Conservation (phyloP, 2,797 vertebrate species). For the Sarcoramphus papa region DNA sequence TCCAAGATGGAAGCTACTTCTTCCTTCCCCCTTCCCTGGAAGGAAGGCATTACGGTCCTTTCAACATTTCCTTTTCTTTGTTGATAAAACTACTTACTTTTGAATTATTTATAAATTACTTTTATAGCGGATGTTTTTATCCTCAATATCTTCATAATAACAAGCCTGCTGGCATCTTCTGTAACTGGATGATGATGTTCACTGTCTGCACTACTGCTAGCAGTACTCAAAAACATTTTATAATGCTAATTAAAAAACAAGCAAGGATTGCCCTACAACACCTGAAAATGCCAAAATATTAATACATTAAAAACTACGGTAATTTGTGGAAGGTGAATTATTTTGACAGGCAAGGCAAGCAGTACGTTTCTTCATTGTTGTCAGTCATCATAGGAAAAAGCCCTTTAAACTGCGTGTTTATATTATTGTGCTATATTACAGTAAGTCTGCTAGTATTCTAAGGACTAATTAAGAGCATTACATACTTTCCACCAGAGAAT, state of each 20-base stretch:
- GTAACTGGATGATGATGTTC: background rate
- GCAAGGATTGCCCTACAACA: background rate
- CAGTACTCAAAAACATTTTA: background rate
- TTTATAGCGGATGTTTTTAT: background rate
- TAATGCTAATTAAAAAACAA: background rate
- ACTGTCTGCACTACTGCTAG: background rate
- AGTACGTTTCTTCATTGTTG: background rate
- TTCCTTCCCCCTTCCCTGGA: background rate
- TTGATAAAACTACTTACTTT: background rate
- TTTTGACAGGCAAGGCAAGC: background rate
- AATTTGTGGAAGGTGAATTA: background rate
- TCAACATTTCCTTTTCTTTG: background rate
- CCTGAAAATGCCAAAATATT: background rate
- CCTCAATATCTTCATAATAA: background rate
- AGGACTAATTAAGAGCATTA: background rate
- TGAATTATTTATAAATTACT: background rate
- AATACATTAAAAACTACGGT: background rate
- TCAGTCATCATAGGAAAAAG: background rate
- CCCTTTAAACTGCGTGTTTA: background rate
- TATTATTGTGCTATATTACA: background rate
- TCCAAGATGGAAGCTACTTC: background rate
- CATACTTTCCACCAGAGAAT: background rate
- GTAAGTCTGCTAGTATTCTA: background rate
- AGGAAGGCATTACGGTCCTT: background rate
- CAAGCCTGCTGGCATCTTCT: background rate